A percentile compares a stretch with the other conserved stretches of the same genome.
Evolutionary conservation across 2,113 vertebrate species (phyloP).

Genomic region (Nanorana parkeri): DNA sequence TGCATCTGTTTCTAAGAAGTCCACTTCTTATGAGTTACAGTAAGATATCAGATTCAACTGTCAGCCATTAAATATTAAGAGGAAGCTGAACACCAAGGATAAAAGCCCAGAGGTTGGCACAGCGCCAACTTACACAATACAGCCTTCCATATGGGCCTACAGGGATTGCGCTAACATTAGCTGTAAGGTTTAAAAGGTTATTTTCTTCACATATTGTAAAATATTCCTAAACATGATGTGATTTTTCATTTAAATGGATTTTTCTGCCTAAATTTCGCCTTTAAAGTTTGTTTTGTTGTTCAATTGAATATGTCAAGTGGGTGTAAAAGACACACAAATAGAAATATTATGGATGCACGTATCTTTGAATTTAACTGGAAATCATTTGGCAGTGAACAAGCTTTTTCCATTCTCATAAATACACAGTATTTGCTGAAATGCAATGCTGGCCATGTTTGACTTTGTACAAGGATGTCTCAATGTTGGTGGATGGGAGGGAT

Average conservation of each 20-base stretch:
- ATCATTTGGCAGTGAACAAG: constrained; percentile 2
- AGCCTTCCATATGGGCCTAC: neutral
- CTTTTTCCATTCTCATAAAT: constrained; percentile 28
- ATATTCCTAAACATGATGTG: neutral
- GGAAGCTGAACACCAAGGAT: constrained; percentile 48
- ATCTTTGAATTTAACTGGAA: constrained; percentile 10
- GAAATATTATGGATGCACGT: constrained; percentile 32
- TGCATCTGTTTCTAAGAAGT: constrained; percentile 37
- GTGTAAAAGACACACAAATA: constrained; percentile 17
- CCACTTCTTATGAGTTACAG: constrained; percentile 49
- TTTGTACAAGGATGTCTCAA: neutral
- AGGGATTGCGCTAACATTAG: constrained; percentile 28
- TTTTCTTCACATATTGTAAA: constrained; percentile 39
- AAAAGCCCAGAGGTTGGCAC: constrained; percentile 14
- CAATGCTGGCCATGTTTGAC: neutral
- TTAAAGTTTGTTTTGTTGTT: neutral
- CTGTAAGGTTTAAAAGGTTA: constrained; percentile 32
- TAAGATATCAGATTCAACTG: constrained; percentile 47
- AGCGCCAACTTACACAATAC: constrained; percentile 42
- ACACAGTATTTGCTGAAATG: neutral
- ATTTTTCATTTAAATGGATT: constrained; percentile 6
- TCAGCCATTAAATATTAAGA: constrained; percentile 43
- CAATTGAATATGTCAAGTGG: constrained; percentile 15
- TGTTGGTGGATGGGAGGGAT: too few relatives aligned
- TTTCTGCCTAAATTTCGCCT: too few relatives aligned